These are phyloP conservation scores for Hemicordylus capensis DNA, from an alignment of 2,113 vertebrate genomes.

Conservation along the genomic window DNA sequence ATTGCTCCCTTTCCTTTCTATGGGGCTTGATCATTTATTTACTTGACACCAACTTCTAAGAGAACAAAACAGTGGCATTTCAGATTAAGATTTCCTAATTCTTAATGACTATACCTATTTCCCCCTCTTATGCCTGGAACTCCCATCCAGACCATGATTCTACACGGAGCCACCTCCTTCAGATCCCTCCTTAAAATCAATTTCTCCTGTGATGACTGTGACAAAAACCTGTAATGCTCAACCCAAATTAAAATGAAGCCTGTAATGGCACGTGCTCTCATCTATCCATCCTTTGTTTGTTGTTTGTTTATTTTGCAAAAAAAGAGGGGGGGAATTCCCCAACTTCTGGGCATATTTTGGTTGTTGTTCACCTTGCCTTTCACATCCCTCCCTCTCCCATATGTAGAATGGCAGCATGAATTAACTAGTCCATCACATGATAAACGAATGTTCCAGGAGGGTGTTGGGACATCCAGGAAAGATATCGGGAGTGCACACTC, in stretches of 20 bases:
- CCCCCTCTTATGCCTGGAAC: neutral
- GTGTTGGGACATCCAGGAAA: too few species aligned
- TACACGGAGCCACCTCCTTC: neutral
- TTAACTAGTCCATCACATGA: too few species aligned
- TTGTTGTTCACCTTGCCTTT: too few species aligned
- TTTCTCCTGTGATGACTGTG: neutral
- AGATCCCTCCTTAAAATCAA: neutral
- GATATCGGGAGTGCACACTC: too few species aligned
- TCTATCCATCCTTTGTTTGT: neutral
- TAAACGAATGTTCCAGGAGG: too few species aligned
- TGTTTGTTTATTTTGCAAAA: too few species aligned
- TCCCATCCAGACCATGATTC: neutral
- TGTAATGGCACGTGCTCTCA: neutral
- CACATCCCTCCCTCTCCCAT: too few species aligned
- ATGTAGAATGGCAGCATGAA: too few species aligned
- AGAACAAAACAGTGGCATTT: neutral
- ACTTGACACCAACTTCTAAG: neutral
- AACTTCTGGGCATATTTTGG: too few species aligned
- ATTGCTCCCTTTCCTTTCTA: neutral
- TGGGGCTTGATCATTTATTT: neutral
- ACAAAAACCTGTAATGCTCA: neutral
- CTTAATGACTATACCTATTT: neutral
- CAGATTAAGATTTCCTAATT: neutral
- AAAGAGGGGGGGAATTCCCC: too few species aligned
- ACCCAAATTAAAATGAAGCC: neutral